Base-by-base conservation (phyloP, 2,888 invertebrate species). In the Lasioglossum zephyrum region DNA sequence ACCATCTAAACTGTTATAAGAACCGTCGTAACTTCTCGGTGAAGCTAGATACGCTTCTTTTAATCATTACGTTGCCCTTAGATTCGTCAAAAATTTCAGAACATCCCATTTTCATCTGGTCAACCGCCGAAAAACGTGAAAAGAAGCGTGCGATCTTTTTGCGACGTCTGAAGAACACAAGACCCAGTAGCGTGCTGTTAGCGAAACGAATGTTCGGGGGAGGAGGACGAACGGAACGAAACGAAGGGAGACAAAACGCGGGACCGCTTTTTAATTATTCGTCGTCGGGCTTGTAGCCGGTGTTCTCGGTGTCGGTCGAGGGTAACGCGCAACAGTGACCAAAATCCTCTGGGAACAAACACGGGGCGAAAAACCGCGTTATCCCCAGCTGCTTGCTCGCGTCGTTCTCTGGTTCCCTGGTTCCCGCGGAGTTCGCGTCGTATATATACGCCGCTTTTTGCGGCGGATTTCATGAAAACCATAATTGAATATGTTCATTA, bases 401-500 rank as follows among this genome's bases (percentile, higher is more conserved):
- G 44, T 53, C 76, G 44, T 47, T 74, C 66, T 22, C 79, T 13
- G 73, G 69, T 26, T 63, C 60, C 26, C 26, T 31, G 26, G 77
- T 57, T 57, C 26, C 77, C 76, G 75, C 73, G 79, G 75, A 41
- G 77, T 16, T 18, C 69, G 79, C 72, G 86, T 75, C 60, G 26
- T 60, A 26, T 26, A 26, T 26, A 13, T 60, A 26, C 26, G 13
- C 26, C 26, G 60, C 60, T 88, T 85, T 85, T 88, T 83, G 77
- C 82, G 79, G 6, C 63, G 86, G 87, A 87, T 92, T 91, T 91
- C 91, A 92, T 91, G 89, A 91, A 92, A 91, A 87, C 87, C 88
- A 82, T 92, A 92, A 92, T 92, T 91, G 89, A 91, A 91, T 91
- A 88, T 89, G 91, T 90, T 88, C 89, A 87, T 92, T 91, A 89